A percentile compares a stretch with the other conserved stretches of the same genome.
Conservation (phyloP, 2,797 vertebrate species). For the Chrosomus eos region DNA sequence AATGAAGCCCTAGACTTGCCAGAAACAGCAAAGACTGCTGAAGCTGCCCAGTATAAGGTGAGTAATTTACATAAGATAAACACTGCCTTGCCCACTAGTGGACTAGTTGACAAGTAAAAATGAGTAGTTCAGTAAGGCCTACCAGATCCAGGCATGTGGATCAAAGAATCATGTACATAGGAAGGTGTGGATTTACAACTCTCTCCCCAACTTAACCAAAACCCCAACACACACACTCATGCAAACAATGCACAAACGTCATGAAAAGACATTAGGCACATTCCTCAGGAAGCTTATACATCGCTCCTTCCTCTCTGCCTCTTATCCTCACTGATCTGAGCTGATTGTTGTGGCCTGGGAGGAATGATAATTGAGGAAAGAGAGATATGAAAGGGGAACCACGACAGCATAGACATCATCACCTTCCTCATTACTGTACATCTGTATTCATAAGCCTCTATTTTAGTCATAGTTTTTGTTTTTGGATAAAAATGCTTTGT, state of each 20-base stretch:
- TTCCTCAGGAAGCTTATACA: conserved; percentile 78
- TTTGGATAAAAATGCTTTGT: not conserved
- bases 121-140: not conserved
- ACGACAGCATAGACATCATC: conserved; percentile 5
- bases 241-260: conserved; percentile 58
- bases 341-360: conserved; percentile 72
- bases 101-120: conserved; percentile 23
- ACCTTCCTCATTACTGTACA: not conserved
- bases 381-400: conserved; percentile 42
- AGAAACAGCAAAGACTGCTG: not conserved
- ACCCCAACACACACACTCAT: conserved; percentile 9
- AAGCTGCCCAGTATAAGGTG: not conserved
- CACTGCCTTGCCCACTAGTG: not conserved
- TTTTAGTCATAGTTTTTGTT: not conserved
- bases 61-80: conserved; percentile 29
- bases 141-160: conserved; percentile 1
- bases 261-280: conserved; percentile 63
- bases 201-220: not conserved
- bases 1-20: not conserved
- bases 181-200: conserved; percentile 28
- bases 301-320: conserved; percentile 72
- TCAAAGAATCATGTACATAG: conserved; percentile 33
- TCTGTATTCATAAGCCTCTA: not conserved
- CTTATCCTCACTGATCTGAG: conserved; percentile 70
- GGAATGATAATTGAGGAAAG: conserved; percentile 68